A percentile compares a stretch with the other conserved stretches of the same genome.
Evolutionary conservation across 2,797 vertebrate species (phyloP).

Genomic region (Schizopygopsis pylzovi): DNA sequence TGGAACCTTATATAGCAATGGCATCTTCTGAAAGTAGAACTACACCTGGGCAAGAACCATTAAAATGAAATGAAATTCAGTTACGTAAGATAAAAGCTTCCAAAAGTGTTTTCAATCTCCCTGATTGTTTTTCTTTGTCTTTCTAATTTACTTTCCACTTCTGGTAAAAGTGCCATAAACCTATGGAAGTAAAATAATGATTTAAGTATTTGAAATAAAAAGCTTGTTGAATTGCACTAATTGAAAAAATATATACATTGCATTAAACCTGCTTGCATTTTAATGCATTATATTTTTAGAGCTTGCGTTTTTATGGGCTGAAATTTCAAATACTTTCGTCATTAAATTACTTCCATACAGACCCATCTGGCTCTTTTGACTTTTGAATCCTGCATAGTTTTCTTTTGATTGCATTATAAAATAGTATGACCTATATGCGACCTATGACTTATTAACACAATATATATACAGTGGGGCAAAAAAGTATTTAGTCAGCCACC

Average conservation of each 20-base stretch:
- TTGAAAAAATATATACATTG: too few species aligned
- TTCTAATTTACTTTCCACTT: not conserved
- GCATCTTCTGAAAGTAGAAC: constrained; percentile 62
- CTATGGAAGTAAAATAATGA: too few species aligned
- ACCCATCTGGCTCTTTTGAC: not conserved
- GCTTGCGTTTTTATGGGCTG: too few species aligned
- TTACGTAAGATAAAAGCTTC: constrained; percentile 39
- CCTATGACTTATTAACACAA: too few species aligned
- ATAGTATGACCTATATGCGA: not conserved
- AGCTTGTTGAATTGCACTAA: too few species aligned
- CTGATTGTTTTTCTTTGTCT: constrained; percentile 10
- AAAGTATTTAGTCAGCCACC: too few species aligned
- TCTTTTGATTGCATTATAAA: not conserved
- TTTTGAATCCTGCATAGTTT: not conserved
- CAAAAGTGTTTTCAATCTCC: constrained; percentile 51
- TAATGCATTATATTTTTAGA: too few species aligned
- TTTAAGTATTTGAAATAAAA: too few species aligned
- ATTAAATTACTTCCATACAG: too few species aligned
- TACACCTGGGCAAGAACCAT: constrained; percentile 56
- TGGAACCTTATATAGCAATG: constrained; percentile 60
- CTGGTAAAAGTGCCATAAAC: not conserved
- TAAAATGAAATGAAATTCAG: constrained; percentile 38
- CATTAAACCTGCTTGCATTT: too few species aligned
- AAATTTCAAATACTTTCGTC: too few species aligned
- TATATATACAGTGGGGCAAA: too few species aligned